Evolutionary conservation across 2,888 invertebrate genomes (phyloP), one percentile per base, ranked within the genome.

Genomic region (Sarcophaga subvicina): DNA sequence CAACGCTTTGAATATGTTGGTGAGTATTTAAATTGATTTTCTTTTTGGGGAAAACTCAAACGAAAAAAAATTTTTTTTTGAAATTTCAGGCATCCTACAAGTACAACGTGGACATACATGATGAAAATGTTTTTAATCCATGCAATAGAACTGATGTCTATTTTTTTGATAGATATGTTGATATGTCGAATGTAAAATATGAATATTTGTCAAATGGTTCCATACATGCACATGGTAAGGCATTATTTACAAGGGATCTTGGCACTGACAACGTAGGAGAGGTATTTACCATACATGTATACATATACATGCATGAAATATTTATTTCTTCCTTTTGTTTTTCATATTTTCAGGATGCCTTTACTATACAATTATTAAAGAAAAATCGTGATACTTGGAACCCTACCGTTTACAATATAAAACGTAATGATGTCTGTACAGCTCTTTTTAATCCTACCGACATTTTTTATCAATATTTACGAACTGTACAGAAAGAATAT

Each of bases 41-140:
- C 1, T 0, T 4, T 10, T 64, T 63, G 20, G 25, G 2, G 20
- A 10, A 12, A 64, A 64, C 8, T 22, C 12, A 64, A 27, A 27
- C 4, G 27, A 27, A 0, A 27, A 3, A 27, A 27, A 22, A 22
- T 22, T 22, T 22, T 27, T 27, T 64, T 64, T 64, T 64, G 14
- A 49, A 49, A 49, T 45, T 67, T 67, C 14, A 67, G 67, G n/a
- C 11, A 11, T 45, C 69, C 25, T 70, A 45, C 37, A 27, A 76
- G 22, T 81, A 76, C 37, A 63, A 22, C 17, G 0, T 54, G 20
- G 4, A n/a, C 2, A 4, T 75, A 4, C 25, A 3, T 25, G 75
- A 81, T 45, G 81, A 75, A n/a, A 3, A 76, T 2, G 11, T 81
- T 22, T 63, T 70, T 59, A 27, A n/a, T 2, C 54, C 54, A 47